phyloP scores from a whole-genome alignment of 2,888 invertebrate genomes.

The Hirtodrosophila confusa region DNA sequence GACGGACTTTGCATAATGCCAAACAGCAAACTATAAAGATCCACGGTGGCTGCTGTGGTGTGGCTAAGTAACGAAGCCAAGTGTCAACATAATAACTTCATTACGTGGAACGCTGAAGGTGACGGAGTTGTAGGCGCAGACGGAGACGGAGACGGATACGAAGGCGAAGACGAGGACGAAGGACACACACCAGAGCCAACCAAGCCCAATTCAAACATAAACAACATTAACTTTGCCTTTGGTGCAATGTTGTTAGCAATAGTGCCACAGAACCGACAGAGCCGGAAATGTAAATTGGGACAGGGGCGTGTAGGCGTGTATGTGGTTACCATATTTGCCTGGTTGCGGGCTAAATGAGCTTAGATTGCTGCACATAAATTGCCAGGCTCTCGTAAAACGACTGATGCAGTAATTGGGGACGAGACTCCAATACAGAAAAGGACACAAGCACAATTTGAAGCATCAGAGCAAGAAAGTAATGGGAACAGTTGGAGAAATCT shows the following conservation, averaged over 20 bases:
- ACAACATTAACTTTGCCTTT: slow-evolving; percentile 46
- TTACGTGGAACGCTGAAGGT: slow-evolving; percentile 44
- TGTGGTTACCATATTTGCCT: slow-evolving; percentile 51
- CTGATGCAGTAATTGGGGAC: slow-evolving; percentile 20
- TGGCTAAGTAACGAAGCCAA: slow-evolving; percentile 61
- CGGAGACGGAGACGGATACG: not conserved
- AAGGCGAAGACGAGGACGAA: not conserved
- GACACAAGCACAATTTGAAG: slow-evolving; percentile 3
- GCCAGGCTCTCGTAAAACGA: slow-evolving; percentile 34
- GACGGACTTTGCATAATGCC: slow-evolving; percentile 41
- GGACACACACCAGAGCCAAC: slow-evolving; percentile 12
- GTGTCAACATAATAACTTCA: slow-evolving; percentile 81
- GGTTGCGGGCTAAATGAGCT: slow-evolving; percentile 67
- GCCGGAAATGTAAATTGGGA: slow-evolving; percentile 38
- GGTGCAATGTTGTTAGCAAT: slow-evolving; percentile 37
- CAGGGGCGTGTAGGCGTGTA: slow-evolving; percentile 17
- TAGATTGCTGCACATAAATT: slow-evolving; percentile 66
- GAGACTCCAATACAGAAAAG: slow-evolving; percentile 3
- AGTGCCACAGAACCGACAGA: slow-evolving; percentile 1
- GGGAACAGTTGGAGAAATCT: no score
- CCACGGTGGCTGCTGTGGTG: slow-evolving; percentile 43
- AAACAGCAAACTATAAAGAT: slow-evolving; percentile 59
- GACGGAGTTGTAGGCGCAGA: slow-evolving; percentile 21
- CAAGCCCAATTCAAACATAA: slow-evolving; percentile 64
- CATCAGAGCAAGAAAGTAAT: no score